Percentiles rank a stretch among this genome's conserved stretches.
These are phyloP conservation scores for Jacana jacana DNA, from an alignment of 2,113 vertebrate genomes.

Conservation along the genomic window DNA sequence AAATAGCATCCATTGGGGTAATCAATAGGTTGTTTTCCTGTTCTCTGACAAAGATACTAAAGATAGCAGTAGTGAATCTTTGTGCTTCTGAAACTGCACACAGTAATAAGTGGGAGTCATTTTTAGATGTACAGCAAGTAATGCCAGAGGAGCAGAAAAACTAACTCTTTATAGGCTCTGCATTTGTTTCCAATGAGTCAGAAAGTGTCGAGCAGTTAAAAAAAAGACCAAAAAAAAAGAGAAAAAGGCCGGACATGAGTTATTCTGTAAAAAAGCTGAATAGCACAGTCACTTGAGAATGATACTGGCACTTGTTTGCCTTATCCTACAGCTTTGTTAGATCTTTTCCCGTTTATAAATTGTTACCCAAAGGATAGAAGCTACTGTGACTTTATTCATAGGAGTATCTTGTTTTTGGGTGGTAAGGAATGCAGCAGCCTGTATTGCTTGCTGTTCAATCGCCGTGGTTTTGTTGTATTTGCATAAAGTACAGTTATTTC, in stretches of 20 bases:
- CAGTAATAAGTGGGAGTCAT: conserved; percentile 8
- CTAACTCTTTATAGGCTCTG: not conserved
- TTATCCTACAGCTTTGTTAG: not conserved
- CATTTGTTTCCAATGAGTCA: conserved; percentile 33
- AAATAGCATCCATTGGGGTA: not conserved
- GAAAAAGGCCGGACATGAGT: not conserved
- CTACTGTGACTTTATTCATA: not conserved
- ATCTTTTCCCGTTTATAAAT: not conserved
- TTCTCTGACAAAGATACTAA: not conserved
- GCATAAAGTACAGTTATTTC: conserved; percentile 58
- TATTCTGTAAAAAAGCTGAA: conserved; percentile 6
- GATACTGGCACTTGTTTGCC: not conserved
- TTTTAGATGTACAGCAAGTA: not conserved
- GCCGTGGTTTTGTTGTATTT: conserved; percentile 7
- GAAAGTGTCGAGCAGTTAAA: not conserved
- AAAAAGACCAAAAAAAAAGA: not conserved
- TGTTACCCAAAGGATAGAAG: not conserved
- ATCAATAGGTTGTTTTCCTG: not conserved
- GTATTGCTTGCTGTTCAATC: not conserved
- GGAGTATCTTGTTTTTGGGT: not conserved
- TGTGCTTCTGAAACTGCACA: not conserved
- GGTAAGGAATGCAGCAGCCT: not conserved
- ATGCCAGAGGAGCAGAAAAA: conserved; percentile 21
- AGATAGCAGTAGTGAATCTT: not conserved
- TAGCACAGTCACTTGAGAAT: not conserved